Evolutionary conservation across 2,888 invertebrate genomes (phyloP).

Genomic region (Reticulitermes lucifugus): DNA sequence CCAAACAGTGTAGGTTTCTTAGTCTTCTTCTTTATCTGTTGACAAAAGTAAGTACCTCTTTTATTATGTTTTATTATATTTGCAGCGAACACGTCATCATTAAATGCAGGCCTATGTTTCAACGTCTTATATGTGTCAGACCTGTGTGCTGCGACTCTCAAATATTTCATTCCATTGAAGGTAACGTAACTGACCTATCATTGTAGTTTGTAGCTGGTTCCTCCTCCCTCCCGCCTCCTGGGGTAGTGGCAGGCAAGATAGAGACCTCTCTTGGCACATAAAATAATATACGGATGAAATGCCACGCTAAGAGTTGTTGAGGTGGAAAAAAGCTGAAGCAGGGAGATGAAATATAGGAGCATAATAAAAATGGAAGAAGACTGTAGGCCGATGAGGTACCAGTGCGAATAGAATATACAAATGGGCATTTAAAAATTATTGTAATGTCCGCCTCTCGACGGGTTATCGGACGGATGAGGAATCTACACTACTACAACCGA

Average conservation of each 20-base stretch:
- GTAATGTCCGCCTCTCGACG: constrained; percentile 1
- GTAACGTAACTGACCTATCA: constrained; percentile 2
- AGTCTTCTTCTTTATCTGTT: too few species aligned
- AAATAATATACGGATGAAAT: not conserved
- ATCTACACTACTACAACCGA: not conserved
- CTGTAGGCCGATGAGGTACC: too few species aligned
- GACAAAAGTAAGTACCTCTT: too few species aligned
- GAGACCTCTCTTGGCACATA: not conserved
- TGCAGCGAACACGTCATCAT: too few species aligned
- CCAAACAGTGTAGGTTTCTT: too few species aligned
- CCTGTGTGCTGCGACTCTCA: not conserved
- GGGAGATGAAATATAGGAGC: not conserved
- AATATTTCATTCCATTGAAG: not conserved
- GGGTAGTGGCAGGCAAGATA: not conserved
- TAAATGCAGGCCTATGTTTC: too few species aligned
- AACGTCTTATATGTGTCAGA: not conserved
- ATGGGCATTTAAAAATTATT: constrained; percentile 42
- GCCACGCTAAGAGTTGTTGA: not conserved
- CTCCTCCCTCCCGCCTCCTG: not conserved
- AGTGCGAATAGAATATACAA: constrained; percentile 27
- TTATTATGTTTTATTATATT: too few species aligned
- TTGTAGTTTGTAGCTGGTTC: not conserved
- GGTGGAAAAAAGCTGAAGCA: not conserved
- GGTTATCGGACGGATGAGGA: not conserved
- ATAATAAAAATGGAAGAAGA: not conserved